phyloP scores from a whole-genome alignment of 2,113 vertebrate species.

The Alligator mississippiensis region DNA sequence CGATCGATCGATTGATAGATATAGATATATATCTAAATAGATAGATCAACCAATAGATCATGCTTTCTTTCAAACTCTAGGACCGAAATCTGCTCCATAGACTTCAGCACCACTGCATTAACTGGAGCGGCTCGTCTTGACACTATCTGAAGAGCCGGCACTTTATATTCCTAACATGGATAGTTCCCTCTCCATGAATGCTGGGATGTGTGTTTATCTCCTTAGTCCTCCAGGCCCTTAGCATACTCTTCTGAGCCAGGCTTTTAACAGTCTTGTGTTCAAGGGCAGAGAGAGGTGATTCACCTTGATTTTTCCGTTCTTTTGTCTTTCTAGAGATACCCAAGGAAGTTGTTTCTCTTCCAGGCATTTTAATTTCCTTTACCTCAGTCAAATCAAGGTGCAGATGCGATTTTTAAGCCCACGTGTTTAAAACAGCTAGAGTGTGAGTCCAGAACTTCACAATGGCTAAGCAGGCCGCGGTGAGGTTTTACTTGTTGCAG shows the following conservation, averaged over 20 bases:
- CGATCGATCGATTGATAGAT: too few relatives aligned
- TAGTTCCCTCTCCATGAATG: neutral
- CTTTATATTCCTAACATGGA: neutral
- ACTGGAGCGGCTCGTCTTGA: neutral
- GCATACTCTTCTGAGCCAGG: neutral
- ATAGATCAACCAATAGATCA: too few relatives aligned
- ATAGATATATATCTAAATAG: too few relatives aligned
- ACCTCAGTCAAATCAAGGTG: neutral
- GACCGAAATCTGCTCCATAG: accelerated
- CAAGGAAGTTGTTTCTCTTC: neutral
- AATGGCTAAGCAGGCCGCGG: neutral
- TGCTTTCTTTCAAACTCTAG: neutral
- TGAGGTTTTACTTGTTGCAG: neutral
- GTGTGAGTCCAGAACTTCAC: neutral
- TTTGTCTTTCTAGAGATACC: neutral
- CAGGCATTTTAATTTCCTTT: neutral
- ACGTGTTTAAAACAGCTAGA: too few relatives aligned
- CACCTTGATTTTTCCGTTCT: neutral
- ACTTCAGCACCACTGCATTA: accelerated
- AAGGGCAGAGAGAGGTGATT: neutral
- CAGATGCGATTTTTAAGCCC: too few relatives aligned
- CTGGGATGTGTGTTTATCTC: neutral
- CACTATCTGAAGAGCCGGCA: neutral
- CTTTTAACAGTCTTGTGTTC: neutral
- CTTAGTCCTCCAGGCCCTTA: neutral